Base-by-base conservation (phyloP, 2,113 vertebrate species). In the Microcebus ravelobensis region DNA sequence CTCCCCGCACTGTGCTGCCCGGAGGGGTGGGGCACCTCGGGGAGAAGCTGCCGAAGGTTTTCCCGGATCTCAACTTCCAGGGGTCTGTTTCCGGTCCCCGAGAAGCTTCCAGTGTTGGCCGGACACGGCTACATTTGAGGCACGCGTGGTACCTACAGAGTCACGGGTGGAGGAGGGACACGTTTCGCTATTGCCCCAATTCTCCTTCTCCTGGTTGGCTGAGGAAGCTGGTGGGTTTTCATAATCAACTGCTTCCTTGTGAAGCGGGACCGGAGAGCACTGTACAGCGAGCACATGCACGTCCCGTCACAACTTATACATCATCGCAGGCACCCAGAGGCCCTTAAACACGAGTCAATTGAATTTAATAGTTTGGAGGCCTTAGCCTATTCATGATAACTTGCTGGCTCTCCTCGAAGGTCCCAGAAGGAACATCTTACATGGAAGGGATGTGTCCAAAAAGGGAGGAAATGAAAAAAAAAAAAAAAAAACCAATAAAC, bases 361-460 rank as follows among this genome's bases (percentile, higher is more conserved):
- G 97, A 96, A 94, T 87, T 87, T 88, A 97, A 93, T 97, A 95
- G 96, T 98, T 87, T 88, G 95, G 97, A 97, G 96, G 91, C 45
- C 97, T 97, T 98, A 96, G 97, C 88, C 67, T 83, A 48, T 98
- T 97, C 91, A 91, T 93, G 96, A 95, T 97, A 97, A 97, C 91
- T 77, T 74, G 91, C 84, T 96, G 98, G 76, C 93, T 97, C 92
- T 96, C 92, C 96, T 95, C 73, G 91, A 94, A 91, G 87, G 92
- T 97, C 98, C 98, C 97, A 96, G 92, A 98, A 98, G 91, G 97
- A 98, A 45, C 91, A 91, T 96, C 84, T 84, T 45, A 70, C n/a
- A 17, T 84, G 91, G 74, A 97, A 52, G 0, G 71, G 90, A 82
- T 87, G 65, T 57, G 48, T 94, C 76, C 77, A 31, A 71, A 76